Evolutionary conservation across 2,113 vertebrate genomes (phyloP).

Genomic region (Arothron firmamentum): DNA sequence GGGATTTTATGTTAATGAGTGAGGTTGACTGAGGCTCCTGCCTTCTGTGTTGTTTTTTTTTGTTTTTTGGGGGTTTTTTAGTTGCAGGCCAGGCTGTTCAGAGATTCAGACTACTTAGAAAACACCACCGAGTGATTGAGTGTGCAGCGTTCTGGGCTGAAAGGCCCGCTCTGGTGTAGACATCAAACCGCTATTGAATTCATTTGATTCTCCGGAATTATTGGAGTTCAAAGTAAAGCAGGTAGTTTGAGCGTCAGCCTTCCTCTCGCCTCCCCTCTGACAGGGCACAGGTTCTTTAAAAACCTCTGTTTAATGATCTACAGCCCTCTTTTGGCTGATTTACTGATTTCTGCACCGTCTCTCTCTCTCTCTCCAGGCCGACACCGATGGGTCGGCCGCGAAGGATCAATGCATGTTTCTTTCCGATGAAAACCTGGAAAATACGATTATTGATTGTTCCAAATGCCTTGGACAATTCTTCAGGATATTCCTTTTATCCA

Average conservation of each 20-base stretch:
- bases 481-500: constrained; percentile 46
- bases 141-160: constrained; percentile 13
- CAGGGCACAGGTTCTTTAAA: constrained; percentile 40
- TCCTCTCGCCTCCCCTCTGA: constrained; percentile 23
- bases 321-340: constrained; percentile 33
- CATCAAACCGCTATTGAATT: constrained; percentile 22
- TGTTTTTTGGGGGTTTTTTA: too few species aligned
- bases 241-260: constrained; percentile 41
- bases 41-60: constrained; percentile 23
- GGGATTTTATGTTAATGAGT: constrained; percentile 54
- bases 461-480: constrained; percentile 30
- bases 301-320: constrained; percentile 52
- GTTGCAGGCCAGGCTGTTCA: constrained; percentile 32
- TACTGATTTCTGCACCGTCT: constrained; percentile 18
- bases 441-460: constrained; percentile 30
- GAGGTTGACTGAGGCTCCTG: constrained; percentile 40
- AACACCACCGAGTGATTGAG: constrained; percentile 25
- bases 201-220: constrained; percentile 36
- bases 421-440: constrained; percentile 37
- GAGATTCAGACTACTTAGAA: constrained; percentile 28
- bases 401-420: constrained; percentile 45
- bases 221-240: constrained; percentile 59
- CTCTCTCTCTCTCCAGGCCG: constrained; percentile 24
- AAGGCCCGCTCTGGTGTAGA: constrained; percentile 19
- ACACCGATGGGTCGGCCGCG: constrained; percentile 24